Percentiles rank a stretch among this genome's conserved stretches.
Evolutionary conservation across 2,113 vertebrate genomes (phyloP).

Genomic region (Struthio camelus): DNA sequence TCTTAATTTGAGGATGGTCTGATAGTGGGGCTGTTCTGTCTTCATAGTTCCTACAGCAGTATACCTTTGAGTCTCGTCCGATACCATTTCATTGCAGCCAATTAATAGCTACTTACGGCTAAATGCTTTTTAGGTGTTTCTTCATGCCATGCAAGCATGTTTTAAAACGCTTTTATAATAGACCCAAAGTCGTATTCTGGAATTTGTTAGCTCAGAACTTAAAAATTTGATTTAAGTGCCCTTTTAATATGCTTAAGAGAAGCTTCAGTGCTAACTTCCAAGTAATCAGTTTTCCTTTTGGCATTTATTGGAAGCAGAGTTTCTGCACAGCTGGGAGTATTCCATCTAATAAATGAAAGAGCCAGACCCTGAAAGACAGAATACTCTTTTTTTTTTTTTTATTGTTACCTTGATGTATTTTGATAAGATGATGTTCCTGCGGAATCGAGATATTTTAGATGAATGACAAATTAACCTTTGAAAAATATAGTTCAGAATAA

Average conservation of each 20-base stretch:
- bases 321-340: neutral
- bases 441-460: neutral
- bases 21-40: neutral
- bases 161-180: neutral
- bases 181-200: neutral
- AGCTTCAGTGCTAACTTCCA: neutral
- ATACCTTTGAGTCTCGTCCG: neutral
- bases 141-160: neutral
- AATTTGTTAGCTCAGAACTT: neutral
- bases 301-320: neutral
- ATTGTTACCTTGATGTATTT: neutral
- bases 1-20: neutral
- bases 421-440: neutral
- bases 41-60: neutral
- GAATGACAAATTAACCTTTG: neutral
- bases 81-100: neutral
- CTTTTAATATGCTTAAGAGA: accelerated
- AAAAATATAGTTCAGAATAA: neutral
- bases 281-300: neutral
- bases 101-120: neutral
- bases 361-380: neutral
- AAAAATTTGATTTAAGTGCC: neutral
- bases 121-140: neutral
- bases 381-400: neutral
- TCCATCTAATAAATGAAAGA: neutral